A percentile compares a stretch with the other conserved stretches of the same genome.
phyloP scores from a whole-genome alignment of 2,797 vertebrate species.

The Philypnodon macrostomus region DNA sequence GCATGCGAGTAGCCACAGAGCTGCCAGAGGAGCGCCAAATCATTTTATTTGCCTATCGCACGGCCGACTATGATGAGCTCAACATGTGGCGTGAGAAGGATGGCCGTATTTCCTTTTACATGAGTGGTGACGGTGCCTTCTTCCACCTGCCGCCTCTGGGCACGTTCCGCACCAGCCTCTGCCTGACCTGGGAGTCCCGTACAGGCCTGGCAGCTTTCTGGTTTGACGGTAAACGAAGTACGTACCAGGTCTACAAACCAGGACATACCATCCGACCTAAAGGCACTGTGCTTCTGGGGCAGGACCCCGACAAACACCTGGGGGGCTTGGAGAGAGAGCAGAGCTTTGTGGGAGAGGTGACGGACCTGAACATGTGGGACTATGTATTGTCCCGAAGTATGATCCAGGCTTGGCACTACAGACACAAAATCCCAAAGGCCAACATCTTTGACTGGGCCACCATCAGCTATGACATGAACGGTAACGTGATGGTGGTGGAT shows the following conservation, averaged over 20 bases:
- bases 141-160: slow-evolving; percentile 72
- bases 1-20: slow-evolving; percentile 77
- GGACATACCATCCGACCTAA: slow-evolving; percentile 63
- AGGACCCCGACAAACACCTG: slow-evolving; percentile 76
- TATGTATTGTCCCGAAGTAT: slow-evolving; percentile 46
- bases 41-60: slow-evolving; percentile 82
- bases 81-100: slow-evolving; percentile 81
- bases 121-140: slow-evolving; percentile 73
- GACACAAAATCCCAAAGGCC: slow-evolving; percentile 16
- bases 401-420: slow-evolving; percentile 66
- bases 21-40: slow-evolving; percentile 73
- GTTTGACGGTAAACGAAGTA: slow-evolving; percentile 71
- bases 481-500: slow-evolving; percentile 74
- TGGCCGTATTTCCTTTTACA: slow-evolving; percentile 75
- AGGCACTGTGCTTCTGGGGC: slow-evolving; percentile 72
- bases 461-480: slow-evolving; percentile 62
- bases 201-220: slow-evolving; percentile 70
- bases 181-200: slow-evolving; percentile 78
- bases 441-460: slow-evolving; percentile 74
- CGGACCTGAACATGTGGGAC: slow-evolving; percentile 79
- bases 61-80: slow-evolving; percentile 76
- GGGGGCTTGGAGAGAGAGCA: slow-evolving; percentile 65
- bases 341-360: slow-evolving; percentile 78
- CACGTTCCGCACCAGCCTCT: slow-evolving; percentile 78
- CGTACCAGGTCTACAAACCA: slow-evolving; percentile 74